phyloP scores from a whole-genome alignment of 2,113 vertebrate genomes.

The Phylloscopus trochiloides region DNA sequence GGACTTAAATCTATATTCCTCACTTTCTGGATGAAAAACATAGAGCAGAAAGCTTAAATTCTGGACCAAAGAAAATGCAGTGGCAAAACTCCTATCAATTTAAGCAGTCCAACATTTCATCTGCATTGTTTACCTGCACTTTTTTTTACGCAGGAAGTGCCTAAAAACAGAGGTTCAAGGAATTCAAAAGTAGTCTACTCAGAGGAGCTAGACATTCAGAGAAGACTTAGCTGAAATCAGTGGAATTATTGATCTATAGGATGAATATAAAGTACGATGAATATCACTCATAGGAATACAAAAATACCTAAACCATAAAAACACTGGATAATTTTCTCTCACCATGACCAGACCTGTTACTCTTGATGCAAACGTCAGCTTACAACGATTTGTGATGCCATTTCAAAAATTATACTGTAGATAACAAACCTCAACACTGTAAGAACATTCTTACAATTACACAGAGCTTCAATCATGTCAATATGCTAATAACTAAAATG shows the following conservation, averaged over 20 bases:
- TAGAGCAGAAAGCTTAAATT: neutral
- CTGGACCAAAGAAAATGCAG: neutral
- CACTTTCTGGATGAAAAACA: neutral
- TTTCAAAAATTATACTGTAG: neutral
- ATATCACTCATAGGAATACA: neutral
- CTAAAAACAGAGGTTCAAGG: neutral
- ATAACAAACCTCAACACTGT: neutral
- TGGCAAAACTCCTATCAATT: neutral
- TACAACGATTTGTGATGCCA: neutral
- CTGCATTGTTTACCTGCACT: neutral
- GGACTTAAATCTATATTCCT: neutral
- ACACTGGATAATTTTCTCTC: neutral
- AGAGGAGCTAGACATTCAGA: neutral
- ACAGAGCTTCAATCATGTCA: neutral
- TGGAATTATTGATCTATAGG: neutral
- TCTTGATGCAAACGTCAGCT: neutral
- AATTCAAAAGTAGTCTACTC: neutral
- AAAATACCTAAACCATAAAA: neutral
- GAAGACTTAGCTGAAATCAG: neutral
- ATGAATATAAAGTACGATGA: neutral
- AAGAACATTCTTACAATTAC: neutral
- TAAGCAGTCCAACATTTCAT: neutral
- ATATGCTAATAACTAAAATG: neutral
- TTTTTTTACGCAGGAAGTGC: neutral
- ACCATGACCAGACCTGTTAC: neutral